Evolutionary conservation across 1,140 invertebrate genomes (phyloP), one percentile per base, ranked within the genome.

Genomic region (Drosophila auraria): DNA sequence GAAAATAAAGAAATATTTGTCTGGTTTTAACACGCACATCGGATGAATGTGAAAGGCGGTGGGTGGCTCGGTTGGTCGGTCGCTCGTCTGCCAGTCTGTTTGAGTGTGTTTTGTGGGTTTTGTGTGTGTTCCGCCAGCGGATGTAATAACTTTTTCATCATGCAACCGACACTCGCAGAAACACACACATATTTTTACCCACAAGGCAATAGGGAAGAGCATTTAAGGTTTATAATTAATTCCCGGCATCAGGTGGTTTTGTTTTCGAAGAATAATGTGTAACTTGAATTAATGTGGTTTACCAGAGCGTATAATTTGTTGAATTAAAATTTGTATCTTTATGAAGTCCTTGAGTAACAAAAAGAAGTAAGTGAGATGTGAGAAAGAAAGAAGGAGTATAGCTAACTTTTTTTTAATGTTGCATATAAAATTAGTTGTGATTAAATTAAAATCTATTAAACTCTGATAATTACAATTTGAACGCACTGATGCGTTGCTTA

Each of bases 1-100:
- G 12, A 5, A 42, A 64, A 71, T 25, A 64, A 79, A 61, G 51
- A 78, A 79, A 76, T 63, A 60, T 74, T 74, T 74, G 45, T 68
- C 25, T 60, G 68, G 25, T 66, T 65, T 57, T 62, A 50, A 61
- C 76, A 74, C 57, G 57, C 51, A 70, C 45, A 44, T 64, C 14
- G 25, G 23, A 62, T 14, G 38, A 44, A 44, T 53, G 50, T 17
- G 20, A 20, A 60, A 23, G 9, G 45, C n/a, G 42, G 8, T 23
- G 50, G 5, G 50, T 17, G 3, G 44, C 8, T 54, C 51, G 5
- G 50, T 53, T 15, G 50, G 1, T 33, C 27, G 50, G 9, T 53
- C 2, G 11, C n/a, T 20, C 30, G 58, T 20, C 27, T 33, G 30
- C 6, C 30, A 53, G 47, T 56, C 40, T 14, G 63, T 30, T 20